Percentiles rank a stretch among this genome's conserved stretches.
phyloP scores from a whole-genome alignment of 2,888 invertebrate genomes.

The Argyra leucocephala region DNA sequence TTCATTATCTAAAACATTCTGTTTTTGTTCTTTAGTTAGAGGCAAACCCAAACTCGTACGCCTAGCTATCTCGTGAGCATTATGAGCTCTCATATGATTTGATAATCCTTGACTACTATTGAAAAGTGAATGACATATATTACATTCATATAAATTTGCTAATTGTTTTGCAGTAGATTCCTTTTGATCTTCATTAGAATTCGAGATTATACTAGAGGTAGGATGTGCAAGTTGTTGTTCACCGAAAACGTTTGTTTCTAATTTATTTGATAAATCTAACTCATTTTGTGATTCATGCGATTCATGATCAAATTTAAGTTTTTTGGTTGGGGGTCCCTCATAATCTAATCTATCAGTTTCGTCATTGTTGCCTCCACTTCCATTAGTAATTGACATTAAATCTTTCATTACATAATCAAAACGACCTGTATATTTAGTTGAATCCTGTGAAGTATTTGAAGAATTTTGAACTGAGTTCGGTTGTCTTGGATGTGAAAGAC shows the following conservation, averaged over 20 bases:
- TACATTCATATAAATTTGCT: conserved; percentile 34
- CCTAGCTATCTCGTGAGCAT: conserved; percentile 24
- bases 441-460: conserved; percentile 27
- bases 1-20: conserved; percentile 16
- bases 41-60: neutral
- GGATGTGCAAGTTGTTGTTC: conserved; percentile 21
- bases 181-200: conserved; percentile 21
- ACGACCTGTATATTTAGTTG: conserved; percentile 32
- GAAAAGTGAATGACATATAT: conserved; percentile 39
- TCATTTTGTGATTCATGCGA: neutral
- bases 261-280: conserved; percentile 30
- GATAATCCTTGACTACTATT: conserved; percentile 40
- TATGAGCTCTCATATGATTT: conserved; percentile 43
- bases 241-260: conserved; percentile 28
- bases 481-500: conserved; percentile 12
- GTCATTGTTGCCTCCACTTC: conserved; percentile 31
- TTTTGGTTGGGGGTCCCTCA: conserved; percentile 26
- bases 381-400: conserved; percentile 41
- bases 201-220: conserved; percentile 13
- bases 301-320: conserved; percentile 15
- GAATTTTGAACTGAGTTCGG: conserved; percentile 19
- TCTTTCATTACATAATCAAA: conserved; percentile 43
- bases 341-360: conserved; percentile 34
- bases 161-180: conserved; percentile 10
- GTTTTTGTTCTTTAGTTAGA: neutral